phyloP scores from a whole-genome alignment of 64 coral and sea anemone species.

The Orbicella faveolata region DNA sequence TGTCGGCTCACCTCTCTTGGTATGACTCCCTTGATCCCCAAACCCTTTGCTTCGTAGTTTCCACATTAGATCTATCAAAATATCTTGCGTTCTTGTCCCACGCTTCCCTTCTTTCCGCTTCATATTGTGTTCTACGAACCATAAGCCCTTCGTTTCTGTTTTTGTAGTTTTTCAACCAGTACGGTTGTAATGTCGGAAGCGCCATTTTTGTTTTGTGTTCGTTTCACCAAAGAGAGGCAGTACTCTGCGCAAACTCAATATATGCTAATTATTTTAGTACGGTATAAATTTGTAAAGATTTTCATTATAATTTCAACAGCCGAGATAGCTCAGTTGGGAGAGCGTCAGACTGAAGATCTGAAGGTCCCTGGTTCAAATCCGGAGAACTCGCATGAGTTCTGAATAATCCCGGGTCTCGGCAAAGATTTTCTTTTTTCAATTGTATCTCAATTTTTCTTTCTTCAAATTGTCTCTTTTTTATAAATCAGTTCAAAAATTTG shows the following conservation, averaged over 20 bases:
- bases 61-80: conserved; percentile 89
- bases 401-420: conserved; percentile 98
- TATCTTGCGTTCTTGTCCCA: conserved; percentile 95
- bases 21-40: conserved; percentile 87
- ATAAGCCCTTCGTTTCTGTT: conserved; percentile 86
- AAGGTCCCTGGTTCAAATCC: conserved; percentile 99
- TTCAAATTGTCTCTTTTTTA: too few relatives aligned
- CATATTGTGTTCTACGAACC: conserved; percentile 91
- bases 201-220: conserved; percentile 86
- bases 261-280: not conserved
- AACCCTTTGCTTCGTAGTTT: conserved; percentile 93
- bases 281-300: not conserved
- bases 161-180: conserved; percentile 98
- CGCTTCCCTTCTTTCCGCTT: conserved; percentile 88
- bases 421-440: not conserved
- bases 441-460: not conserved
- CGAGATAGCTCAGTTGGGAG: conserved; percentile 99
- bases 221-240: conserved; percentile 21
- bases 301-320: not conserved
- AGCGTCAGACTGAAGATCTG: conserved; percentile 99
- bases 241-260: not conserved
- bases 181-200: conserved; percentile 97
- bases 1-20: conserved; percentile 64
- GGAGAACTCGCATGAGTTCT: conserved; percentile 89
- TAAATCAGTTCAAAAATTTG: too few relatives aligned